These are phyloP conservation scores for Polypedilum pembai DNA, from an alignment of 1,140 invertebrate species.

Conservation along the genomic window DNA sequence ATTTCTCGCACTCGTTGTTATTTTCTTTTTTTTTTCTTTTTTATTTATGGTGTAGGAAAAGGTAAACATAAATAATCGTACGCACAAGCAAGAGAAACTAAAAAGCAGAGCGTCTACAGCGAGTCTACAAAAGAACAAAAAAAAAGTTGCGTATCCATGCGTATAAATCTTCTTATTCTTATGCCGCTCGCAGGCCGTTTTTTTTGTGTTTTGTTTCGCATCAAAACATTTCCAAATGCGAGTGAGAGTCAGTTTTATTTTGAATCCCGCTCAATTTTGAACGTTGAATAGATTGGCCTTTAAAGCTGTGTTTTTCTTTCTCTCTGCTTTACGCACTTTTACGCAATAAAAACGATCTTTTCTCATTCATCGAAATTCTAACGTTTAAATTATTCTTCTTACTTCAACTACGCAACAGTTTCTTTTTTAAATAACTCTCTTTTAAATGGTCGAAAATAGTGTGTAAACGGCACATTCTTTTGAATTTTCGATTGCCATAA, in stretches of 20 bases:
- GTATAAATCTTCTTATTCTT: not conserved
- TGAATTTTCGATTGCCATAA: constrained; percentile 13
- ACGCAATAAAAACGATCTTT: not conserved
- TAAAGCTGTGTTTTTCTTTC: not conserved
- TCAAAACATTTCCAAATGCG: constrained; percentile 10
- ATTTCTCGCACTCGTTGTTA: no score
- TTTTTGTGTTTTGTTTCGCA: no score
- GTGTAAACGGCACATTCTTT: not conserved
- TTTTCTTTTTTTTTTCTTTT: no score
- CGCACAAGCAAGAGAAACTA: not conserved
- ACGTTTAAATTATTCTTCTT: not conserved
- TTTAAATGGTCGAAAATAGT: not conserved
- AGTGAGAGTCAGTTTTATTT: not conserved
- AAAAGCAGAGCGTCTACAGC: not conserved
- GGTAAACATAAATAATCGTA: no score
- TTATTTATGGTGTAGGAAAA: no score
- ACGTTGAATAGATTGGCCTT: not conserved
- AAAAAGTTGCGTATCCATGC: constrained; percentile 1
- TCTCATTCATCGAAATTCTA: constrained; percentile 9
- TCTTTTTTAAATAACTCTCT: not conserved
- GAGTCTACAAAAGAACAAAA: not conserved
- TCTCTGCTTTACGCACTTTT: not conserved
- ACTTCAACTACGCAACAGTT: not conserved
- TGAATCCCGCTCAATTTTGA: not conserved
- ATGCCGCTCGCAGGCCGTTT: not conserved